Base-by-base conservation (phyloP, 2,797 vertebrate species). In the Fratercula arctica region DNA sequence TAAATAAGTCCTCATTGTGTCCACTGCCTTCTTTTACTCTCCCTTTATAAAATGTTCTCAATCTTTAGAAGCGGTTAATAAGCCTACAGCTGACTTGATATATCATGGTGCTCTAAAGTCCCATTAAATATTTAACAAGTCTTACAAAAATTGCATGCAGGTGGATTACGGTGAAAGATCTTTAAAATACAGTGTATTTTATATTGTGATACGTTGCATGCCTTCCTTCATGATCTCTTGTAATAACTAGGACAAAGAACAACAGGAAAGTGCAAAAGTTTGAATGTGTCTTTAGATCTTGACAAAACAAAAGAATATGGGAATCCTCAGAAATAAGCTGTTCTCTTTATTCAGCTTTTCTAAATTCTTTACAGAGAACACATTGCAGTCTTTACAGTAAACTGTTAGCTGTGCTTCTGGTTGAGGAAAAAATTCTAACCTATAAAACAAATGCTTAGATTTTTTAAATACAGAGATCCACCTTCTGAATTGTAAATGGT, bases 61-160 rank as follows among this genome's bases (percentile, higher is more conserved):
- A 51, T 95, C 53, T 96, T 94, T 73, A 89, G 85, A 92, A 95
- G 57, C 41, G 77, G 85, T 88, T 97, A 96, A 95, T 83, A 95
- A 93, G 87, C 75, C 72, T 86, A 63, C 53, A 60, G 82, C 69
- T 96, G 88, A 97, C 89, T 87, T 97, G 92, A 80, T 48, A 35
- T 33, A 56, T 45, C 46, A 87, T 68, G 46, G 51, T 26, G 5
- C 92, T 95, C 85, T 15, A 13, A 76, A 97, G 89, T 93, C 72
- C 90, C 87, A 59, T 96, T 95, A 97, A 97, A 97, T 56, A 77
- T 95, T 95, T 96, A 97, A 96, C 68, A 94, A 97, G 90, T 20
- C 56, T 93, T 95, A 50, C 19, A 93, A 96, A 97, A 97, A 93
- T 83, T 94, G 45, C 78, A 57, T 77, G 63, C 84, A 97, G 84